Percentiles rank a stretch among this genome's conserved stretches.
Conservation (phyloP, 2,888 invertebrate genomes). For the Theretra japonica region DNA sequence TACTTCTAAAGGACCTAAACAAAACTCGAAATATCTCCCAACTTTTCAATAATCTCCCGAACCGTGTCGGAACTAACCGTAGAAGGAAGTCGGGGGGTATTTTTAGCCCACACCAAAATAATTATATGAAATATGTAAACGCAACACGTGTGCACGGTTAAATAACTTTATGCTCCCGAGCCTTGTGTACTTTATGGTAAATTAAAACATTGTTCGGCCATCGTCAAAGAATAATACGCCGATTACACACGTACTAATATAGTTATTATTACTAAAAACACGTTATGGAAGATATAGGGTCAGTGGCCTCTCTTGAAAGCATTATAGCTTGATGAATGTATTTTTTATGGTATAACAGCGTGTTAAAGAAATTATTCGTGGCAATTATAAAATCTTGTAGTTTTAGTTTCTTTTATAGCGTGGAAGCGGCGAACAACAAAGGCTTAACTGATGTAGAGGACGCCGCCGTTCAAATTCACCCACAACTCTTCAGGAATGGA, state of each 20-base stretch:
- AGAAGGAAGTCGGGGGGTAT: conserved; percentile 25
- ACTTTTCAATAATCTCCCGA: neutral
- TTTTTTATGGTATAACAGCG: neutral
- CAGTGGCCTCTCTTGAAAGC: neutral
- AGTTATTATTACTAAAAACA: conserved; percentile 15
- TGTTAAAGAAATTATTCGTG: no score
- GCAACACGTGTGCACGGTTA: conserved; percentile 16
- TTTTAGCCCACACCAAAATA: conserved; percentile 11
- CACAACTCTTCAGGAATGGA: no score
- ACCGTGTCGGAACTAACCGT: conserved; percentile 2
- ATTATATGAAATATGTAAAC: conserved; percentile 1
- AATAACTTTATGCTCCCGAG: conserved; percentile 4
- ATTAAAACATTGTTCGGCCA: conserved; percentile 20
- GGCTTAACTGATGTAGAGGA: no score
- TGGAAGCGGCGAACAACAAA: neutral
- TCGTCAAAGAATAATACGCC: conserved; percentile 3
- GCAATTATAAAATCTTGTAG: no score
- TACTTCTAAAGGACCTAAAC: no score
- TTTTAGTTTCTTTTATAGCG: no score
- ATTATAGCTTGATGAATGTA: neutral
- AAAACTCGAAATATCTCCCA: neutral
- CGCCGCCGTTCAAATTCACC: no score
- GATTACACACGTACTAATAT: neutral
- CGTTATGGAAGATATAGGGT: neutral
- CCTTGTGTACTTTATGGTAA: conserved; percentile 16